Evolutionary conservation across 1,140 invertebrate genomes (phyloP), one percentile per base, ranked within the genome.

Genomic region (Fopius arisanus): DNA sequence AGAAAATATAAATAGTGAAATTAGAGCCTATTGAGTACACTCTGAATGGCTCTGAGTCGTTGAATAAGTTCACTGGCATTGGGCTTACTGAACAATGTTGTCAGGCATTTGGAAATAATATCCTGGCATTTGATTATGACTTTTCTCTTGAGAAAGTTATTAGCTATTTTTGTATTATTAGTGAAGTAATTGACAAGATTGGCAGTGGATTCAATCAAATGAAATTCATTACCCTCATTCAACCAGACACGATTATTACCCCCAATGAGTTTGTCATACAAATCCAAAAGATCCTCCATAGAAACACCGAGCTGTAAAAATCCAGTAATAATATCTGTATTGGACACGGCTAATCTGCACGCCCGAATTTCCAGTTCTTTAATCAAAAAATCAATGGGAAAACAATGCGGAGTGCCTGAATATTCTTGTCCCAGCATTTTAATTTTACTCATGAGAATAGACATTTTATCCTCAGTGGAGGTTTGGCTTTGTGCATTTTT

Each of bases 171-270:
- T 75, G 88, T 82, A 80, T 90, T 90, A 23, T 83, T 82, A 54
- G 91, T 89, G 74, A 94, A 91, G 43, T 90, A 88, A 51, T 90
- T 90, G 66, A 94, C 90, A 78, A 94, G 87, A 78, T 90, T 89
- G 40, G 91, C 90, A 28, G 92, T 91, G 0, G 91, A 92, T 84
- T 92, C 90, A 67, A 93, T 92, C 31, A 94, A 87, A 87, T 95
- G 93, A 84, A 92, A 92, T 85, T 95, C 93, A 80, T 94, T 93
- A 19, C 93, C 92, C 87, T 93, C 91, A 26, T 91, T 91, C 62
- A 93, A 86, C 93, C 94, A 95, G 72, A 92, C 91, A 72, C 93
- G 89, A 80, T 94, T 93, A 81, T 94, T 93, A 78, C 92, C 90
- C 29, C 92, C 91, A 78, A 93, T 91, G 89, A 93, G 88, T 83